Evolutionary conservation across 2,113 vertebrate genomes (phyloP), one percentile per base, ranked within the genome.

Genomic region (Bagarius yarrelli): DNA sequence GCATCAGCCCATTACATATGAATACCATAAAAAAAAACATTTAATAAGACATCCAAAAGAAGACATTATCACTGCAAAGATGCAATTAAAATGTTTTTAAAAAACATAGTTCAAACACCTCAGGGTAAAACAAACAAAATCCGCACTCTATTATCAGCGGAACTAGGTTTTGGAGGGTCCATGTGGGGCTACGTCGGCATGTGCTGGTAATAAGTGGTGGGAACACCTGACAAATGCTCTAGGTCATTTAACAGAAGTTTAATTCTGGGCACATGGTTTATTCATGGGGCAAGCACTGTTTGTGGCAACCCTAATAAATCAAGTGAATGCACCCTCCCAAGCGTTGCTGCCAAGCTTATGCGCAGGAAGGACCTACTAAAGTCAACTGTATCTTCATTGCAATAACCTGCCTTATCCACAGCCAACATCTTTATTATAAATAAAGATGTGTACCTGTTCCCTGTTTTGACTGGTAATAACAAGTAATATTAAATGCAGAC

Each of bases 251-350:
- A 91, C 89, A 86, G 90, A 85, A 87, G 87, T 88, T 92, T 93
- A 92, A 93, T 92, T 91, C 91, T 87, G 87, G 80, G 84, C 90
- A 86, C 89, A 92, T 92, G 91, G 90, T 93, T 93, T 92, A 93
- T 94, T 93, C 92, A 93, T 93, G 90, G 85, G 81, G 88, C 88
- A 80, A 89, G 86, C 82, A 86, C 89, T 87, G 90, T 90, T 93
- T 64, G 91, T 91, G 91, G 87, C 85, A 89, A 89, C 90, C 88
- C 91, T 90, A 91, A 93, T 93, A 92, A 93, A 94, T 93, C 92
- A 94, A 90, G 80, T 86, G 86, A 90, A 66, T 88, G 89, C 88
- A 74, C 88, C 89, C 89, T 86, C 88, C 69, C 23, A 47, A 30
- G 56, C 78, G 44, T 63, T 86, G 87, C 88, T 87, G 88, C 83